Percentiles rank a stretch among this genome's conserved stretches.
Conservation (phyloP, 2,797 vertebrate genomes). For the Halcyon badia region DNA sequence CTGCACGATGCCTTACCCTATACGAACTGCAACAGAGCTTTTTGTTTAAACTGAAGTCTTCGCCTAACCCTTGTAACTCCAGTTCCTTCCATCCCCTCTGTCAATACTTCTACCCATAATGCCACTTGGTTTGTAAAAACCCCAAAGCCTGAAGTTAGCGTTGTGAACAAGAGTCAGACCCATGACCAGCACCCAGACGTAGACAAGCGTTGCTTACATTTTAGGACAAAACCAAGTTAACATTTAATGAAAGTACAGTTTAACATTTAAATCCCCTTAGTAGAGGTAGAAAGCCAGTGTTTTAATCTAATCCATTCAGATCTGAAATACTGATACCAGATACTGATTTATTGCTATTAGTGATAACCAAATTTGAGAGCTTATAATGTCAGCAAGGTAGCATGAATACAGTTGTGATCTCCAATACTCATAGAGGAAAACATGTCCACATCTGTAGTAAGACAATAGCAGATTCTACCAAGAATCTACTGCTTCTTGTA, state of each 20-base stretch:
- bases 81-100: neutral
- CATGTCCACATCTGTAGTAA: conserved; percentile 72
- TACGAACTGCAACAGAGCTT: neutral
- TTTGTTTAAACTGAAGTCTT: neutral
- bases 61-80: neutral
- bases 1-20: fast-evolving
- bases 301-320: conserved; percentile 68
- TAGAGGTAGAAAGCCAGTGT: conserved; percentile 69
- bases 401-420: conserved; percentile 73
- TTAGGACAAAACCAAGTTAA: conserved; percentile 44
- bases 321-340: conserved; percentile 76
- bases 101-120: neutral
- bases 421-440: conserved; percentile 69
- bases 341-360: conserved; percentile 81
- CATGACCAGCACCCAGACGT: neutral
- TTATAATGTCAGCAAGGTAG: conserved; percentile 72
- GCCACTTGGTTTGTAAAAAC: neutral
- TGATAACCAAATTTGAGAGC: conserved; percentile 76
- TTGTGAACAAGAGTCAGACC: neutral
- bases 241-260: conserved; percentile 66
- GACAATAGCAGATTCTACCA: conserved; percentile 77
- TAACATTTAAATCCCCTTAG: conserved; percentile 63
- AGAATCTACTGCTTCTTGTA: conserved; percentile 81
- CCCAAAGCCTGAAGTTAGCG: neutral
- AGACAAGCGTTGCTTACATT: neutral